phyloP scores from a whole-genome alignment of 2,113 vertebrate species.

The Nerophis lumbriciformis region DNA sequence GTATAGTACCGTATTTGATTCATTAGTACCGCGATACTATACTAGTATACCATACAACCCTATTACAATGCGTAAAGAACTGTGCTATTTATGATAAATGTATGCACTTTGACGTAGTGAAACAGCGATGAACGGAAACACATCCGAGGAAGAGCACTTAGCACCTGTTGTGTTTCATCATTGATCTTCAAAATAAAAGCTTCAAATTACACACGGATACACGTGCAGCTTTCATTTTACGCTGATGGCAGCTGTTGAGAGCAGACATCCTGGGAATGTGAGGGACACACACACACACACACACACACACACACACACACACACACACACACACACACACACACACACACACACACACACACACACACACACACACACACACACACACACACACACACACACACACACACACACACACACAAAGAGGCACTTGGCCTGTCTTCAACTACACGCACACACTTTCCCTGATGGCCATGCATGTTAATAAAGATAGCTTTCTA shows the following conservation, averaged over 20 bases:
- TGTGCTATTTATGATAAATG: no score
- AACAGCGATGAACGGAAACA: no score
- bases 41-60: no score
- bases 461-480: no score
- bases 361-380: background rate
- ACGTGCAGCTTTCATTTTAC: no score
- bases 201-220: background rate
- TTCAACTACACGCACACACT: no score
- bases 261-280: slow-evolving; percentile 6
- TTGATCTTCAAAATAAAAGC: slow-evolving; percentile 43
- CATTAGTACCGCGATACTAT: no score
- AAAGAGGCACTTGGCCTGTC: background rate
- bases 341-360: background rate
- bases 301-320: background rate
- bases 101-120: no score
- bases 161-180: slow-evolving; percentile 33
- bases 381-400: no score
- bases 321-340: background rate
- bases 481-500: no score
- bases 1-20: no score
- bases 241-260: slow-evolving; percentile 51
- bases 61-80: no score
- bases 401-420: background rate
- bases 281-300: background rate
- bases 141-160: slow-evolving; percentile 8